Evolutionary conservation across 2,888 invertebrate species (phyloP).

Genomic region (Agrotis puta): DNA sequence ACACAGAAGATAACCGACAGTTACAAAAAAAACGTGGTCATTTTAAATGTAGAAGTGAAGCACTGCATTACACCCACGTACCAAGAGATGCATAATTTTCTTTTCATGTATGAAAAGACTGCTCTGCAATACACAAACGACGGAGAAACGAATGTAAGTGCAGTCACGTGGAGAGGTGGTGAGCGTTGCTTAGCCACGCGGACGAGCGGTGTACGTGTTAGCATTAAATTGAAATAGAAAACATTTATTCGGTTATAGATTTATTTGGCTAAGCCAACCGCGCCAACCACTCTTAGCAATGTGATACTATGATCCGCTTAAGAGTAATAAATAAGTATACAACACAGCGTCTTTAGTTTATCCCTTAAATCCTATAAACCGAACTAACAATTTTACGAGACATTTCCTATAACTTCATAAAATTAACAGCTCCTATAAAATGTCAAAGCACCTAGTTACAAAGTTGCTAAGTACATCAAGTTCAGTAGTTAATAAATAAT

Average conservation of each 20-base stretch:
- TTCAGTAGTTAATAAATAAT: conserved; percentile 52
- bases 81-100: neutral
- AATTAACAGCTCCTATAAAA: neutral
- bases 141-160: no score
- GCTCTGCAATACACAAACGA: neutral
- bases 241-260: no score
- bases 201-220: no score
- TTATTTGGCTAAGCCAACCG: no score
- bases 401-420: neutral
- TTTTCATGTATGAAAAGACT: neutral
- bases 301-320: no score
- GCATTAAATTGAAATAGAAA: no score
- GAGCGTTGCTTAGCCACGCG: no score
- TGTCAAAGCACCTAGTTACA: conserved; percentile 1
- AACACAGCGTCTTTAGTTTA: neutral
- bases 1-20: neutral
- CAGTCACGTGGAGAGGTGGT: no score
- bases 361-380: neutral
- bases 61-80: neutral
- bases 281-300: no score
- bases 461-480: neutral
- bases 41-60: neutral
- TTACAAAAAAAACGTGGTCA: neutral
- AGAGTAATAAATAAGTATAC: no score
- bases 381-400: no score